A percentile compares a stretch with the other conserved stretches of the same genome.
Conservation (phyloP, 1,140 invertebrate genomes). For the Drosophila varians region DNA sequence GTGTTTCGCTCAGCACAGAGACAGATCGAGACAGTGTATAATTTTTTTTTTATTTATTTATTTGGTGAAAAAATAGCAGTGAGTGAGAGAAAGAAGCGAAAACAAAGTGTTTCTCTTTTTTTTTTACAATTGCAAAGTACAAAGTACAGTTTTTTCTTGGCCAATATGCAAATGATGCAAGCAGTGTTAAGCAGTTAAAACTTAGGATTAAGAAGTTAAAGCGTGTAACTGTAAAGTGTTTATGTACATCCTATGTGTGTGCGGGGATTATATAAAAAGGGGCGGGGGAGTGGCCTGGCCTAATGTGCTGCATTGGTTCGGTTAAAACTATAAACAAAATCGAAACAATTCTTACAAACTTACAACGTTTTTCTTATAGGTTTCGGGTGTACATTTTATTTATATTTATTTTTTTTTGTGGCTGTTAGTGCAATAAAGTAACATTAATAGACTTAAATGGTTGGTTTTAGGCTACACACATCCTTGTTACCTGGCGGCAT, state of each 20-base stretch:
- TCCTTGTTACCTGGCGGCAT: constrained; percentile 36
- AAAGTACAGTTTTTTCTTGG: constrained; percentile 34
- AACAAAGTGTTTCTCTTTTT: background rate
- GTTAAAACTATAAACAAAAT: constrained; percentile 35
- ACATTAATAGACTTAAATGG: constrained; percentile 4
- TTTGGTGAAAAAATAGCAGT: background rate
- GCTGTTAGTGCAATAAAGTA: constrained; percentile 36
- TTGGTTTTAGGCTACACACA: background rate
- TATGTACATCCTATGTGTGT: constrained; percentile 26
- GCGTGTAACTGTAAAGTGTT: background rate
- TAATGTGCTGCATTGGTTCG: constrained; percentile 29
- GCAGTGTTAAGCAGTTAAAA: constrained; percentile 54
- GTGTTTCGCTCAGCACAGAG: constrained; percentile 13
- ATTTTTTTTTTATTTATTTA: background rate
- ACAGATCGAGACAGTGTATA: background rate
- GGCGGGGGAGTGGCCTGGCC: background rate
- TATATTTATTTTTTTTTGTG: background rate
- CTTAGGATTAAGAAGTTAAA: constrained; percentile 20
- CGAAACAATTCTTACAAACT: constrained; percentile 12
- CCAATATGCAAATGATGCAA: constrained; percentile 72
- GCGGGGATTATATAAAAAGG: background rate
- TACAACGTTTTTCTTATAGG: background rate
- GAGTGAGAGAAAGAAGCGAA: constrained; percentile 25
- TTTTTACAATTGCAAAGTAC: constrained; percentile 39
- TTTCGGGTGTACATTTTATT: background rate